Percentiles rank a stretch among this genome's conserved stretches.
phyloP scores from a whole-genome alignment of 2,113 vertebrate species.

The Ariopsis seemanni region DNA sequence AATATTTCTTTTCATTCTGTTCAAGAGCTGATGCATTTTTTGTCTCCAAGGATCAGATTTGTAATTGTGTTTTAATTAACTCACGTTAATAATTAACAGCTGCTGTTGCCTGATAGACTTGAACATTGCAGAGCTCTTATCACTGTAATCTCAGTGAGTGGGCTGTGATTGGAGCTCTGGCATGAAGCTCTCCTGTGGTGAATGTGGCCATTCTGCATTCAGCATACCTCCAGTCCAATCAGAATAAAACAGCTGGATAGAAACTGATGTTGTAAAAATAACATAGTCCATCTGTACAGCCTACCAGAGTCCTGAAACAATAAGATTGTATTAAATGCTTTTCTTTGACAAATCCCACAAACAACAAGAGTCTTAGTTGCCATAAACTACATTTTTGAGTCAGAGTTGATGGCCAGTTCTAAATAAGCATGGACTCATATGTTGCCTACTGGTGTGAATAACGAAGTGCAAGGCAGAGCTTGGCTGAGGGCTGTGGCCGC shows the following conservation, averaged over 20 bases:
- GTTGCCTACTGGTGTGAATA: constrained; percentile 27
- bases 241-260: constrained; percentile 36
- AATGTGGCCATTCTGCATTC: constrained; percentile 26
- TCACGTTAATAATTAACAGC: constrained; percentile 47
- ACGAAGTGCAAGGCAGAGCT: not conserved
- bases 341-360: constrained; percentile 34
- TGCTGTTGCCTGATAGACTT: constrained; percentile 37
- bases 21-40: constrained; percentile 38
- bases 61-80: constrained; percentile 53
- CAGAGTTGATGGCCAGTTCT: not conserved
- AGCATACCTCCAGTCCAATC: constrained; percentile 31
- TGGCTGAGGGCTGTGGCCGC: constrained; percentile 16
- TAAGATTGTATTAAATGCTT: constrained; percentile 23
- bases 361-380: not conserved
- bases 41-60: constrained; percentile 42
- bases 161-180: constrained; percentile 2
- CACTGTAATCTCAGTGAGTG: constrained; percentile 28
- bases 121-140: constrained; percentile 29
- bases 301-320: constrained; percentile 16
- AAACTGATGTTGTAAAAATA: constrained; percentile 29
- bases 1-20: constrained; percentile 27
- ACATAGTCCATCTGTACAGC: constrained; percentile 9
- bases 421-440: not conserved
- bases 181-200: constrained; percentile 28
- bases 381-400: constrained; percentile 23